Evolutionary conservation across 2,113 vertebrate genomes (phyloP), one percentile per base, ranked within the genome.

Genomic region (Cardinalis cardinalis): DNA sequence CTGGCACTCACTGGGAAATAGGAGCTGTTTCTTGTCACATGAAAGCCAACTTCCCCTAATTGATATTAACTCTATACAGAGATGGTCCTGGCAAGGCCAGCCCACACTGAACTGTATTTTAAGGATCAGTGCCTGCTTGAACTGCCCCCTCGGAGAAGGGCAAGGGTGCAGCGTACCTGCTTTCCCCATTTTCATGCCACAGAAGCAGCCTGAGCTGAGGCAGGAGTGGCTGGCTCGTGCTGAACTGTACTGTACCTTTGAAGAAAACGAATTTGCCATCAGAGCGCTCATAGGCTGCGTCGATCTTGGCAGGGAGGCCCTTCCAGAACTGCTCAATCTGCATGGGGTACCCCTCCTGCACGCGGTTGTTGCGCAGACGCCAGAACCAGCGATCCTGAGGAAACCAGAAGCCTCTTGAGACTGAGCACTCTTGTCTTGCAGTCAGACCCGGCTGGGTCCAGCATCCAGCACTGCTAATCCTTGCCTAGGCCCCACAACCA

Each of bases 271-370:
- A 99, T 97, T 99, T 99, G 11, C 99, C 99, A 32, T 99, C 99
- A 1, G 99, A 98, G 31, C 99, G 98, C 96, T 99, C 99, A 4
- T 99, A 99, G 84, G 99, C 99, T 4, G 99, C 99, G 14, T 99
- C 99, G 58, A 99, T 99, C 93, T 98, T 98, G 28, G 99, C 96
- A 0, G 99, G 99, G n/a, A 99, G 98, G 17, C 99, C 99, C 73
- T 99, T 99, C 99, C 99, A 99, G 97, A 99, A 99, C 96, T 99
- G 99, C 84, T 99, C 99, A 1, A 99, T 99, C 93, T 99, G 98
- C 99, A 99, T 99, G 58, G 99, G 99, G 32, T 99, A 99, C 4
- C 99, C 99, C 92, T 99, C 99, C 97, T 99, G 99, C 46, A 99
- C 99, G 7, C 98, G 98, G 96, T 99, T 99, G 97, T 99, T 99